phyloP scores from a whole-genome alignment of 23 tunicate genomes.

The Diplosoma virens region DNA sequence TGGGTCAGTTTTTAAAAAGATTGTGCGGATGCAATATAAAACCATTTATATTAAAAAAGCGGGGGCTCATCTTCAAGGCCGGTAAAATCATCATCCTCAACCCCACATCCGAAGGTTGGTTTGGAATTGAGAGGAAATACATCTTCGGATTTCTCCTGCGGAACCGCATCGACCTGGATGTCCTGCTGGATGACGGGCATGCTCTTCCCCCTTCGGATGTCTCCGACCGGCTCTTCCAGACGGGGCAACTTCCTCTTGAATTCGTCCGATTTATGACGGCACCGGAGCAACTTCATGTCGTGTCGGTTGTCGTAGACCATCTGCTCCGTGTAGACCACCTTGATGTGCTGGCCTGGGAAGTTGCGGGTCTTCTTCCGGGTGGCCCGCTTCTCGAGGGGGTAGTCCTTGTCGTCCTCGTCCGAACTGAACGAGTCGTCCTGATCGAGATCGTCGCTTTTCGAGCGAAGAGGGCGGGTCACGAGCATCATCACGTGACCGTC shows the following conservation, averaged over 20 bases:
- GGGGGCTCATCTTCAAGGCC: constrained; percentile 61
- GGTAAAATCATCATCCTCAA: constrained; percentile 56
- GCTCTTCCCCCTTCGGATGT: constrained; percentile 38
- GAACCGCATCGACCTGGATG: too few relatives aligned
- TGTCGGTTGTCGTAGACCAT: constrained; percentile 29
- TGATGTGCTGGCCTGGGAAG: constrained; percentile 53
- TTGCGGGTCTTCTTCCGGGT: constrained; percentile 24
- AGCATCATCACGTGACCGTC: background rate
- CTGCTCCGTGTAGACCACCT: constrained; percentile 17
- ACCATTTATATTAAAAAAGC: too few relatives aligned
- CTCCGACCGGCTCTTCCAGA: background rate
- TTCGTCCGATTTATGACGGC: constrained; percentile 50
- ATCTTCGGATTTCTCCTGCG: too few relatives aligned
- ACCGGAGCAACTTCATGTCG: constrained; percentile 14
- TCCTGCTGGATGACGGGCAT: constrained; percentile 33
- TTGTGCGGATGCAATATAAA: too few relatives aligned
- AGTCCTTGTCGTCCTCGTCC: constrained; percentile 5
- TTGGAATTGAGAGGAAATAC: constrained; percentile 4
- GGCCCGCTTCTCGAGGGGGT: background rate
- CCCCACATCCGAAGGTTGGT: constrained; percentile 42
- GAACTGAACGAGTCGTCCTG: background rate
- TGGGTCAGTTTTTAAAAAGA: too few relatives aligned
- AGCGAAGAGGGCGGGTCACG: background rate
- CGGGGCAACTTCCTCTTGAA: background rate
- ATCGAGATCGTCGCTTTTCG: background rate